phyloP scores from a whole-genome alignment of 2,797 vertebrate species.

The Steatocranus sp. region DNA sequence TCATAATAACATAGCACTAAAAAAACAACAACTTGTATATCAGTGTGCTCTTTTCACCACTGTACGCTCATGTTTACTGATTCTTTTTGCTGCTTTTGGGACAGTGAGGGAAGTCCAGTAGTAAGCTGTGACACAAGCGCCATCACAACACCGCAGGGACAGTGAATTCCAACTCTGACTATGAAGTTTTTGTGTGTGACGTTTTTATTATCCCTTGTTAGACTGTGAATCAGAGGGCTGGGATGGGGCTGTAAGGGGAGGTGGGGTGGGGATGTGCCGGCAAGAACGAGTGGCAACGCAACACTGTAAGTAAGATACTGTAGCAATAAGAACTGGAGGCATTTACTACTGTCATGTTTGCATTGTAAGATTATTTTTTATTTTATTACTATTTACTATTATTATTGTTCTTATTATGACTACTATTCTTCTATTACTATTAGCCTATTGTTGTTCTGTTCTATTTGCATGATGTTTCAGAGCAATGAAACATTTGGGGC shows the following conservation, averaged over 20 bases:
- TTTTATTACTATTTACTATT: conserved; percentile 80
- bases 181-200: conserved; percentile 58
- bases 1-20: conserved; percentile 34
- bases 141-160: conserved; percentile 35
- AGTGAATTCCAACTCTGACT: conserved; percentile 70
- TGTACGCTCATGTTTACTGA: conserved; percentile 53
- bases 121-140: conserved; percentile 53
- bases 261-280: conserved; percentile 49
- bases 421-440: conserved; percentile 79
- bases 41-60: conserved; percentile 40
- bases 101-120: conserved; percentile 39
- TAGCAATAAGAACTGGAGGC: conserved; percentile 87
- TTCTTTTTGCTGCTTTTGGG: conserved; percentile 61
- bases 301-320: conserved; percentile 79
- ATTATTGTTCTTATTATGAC: conserved; percentile 78
- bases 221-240: conserved; percentile 77
- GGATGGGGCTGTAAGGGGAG: conserved; percentile 45
- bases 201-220: conserved; percentile 68
- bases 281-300: conserved; percentile 67
- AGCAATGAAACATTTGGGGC: conserved; percentile 74
- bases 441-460: conserved; percentile 81
- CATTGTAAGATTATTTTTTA: conserved; percentile 85
- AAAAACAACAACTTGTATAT: conserved; percentile 10
- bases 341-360: conserved; percentile 84
- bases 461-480: conserved; percentile 84